Base-by-base conservation (phyloP, 2,113 vertebrate species). In the Cyanoramphus novaezelandiae region DNA sequence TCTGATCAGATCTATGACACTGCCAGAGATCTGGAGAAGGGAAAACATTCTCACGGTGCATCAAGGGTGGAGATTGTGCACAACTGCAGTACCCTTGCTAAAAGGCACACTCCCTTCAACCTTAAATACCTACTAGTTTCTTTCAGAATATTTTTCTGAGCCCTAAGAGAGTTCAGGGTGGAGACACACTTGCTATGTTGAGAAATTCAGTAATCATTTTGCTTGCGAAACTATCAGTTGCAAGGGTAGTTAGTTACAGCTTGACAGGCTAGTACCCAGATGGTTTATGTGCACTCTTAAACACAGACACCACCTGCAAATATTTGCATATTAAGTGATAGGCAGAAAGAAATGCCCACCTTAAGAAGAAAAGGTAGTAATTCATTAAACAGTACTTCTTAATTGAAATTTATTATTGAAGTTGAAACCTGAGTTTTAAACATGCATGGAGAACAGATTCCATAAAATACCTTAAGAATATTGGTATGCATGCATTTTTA, bases 281-380 rank as follows among this genome's bases (percentile, higher is more conserved):
- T 6, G 5, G 31, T 20, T 50, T 27, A 46, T 11, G n/a, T 0
- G 0, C 6, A 35, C 31, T 83, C 24, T 59, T 41, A 46, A 39
- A 68, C 7, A 52, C 8, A 74, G 1, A 12, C 44, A 35, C 55
- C 33, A 31, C 9, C 63, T 77, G 68, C 10, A 77, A 53, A 67
- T 43, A 7, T 60, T 57, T 50, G 62, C 13, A 31, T 53, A 63
- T 28, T 65, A 81, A 78, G 29, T 35, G 10, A 71, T 8, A 3
- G n/a, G 4, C 21, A 28, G 5, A 74, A 10, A 6, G 11, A 82
- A 72, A 68, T 31, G 17, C 19, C 33, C 20, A 59, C 10, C 33
- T 59, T 59, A 67, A 86, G n/a, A 29, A 74, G 4, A 83, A 77
- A 87, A 65, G 2, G 9, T 7, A 59, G 4, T 10, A 74, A 81